Conservation (phyloP, 2,888 invertebrate species). For the Ochlodes sylvanus region DNA sequence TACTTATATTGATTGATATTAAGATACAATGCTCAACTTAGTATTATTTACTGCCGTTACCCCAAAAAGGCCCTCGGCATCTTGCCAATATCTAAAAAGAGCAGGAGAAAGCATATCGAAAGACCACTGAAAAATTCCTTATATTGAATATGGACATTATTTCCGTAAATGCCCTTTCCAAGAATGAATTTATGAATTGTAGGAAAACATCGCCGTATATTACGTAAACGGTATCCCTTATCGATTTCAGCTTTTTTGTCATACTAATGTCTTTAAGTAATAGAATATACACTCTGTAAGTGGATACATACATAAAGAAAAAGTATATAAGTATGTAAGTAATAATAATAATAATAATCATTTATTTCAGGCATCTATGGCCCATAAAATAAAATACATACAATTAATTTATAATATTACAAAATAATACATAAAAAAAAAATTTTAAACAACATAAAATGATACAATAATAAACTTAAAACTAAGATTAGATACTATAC, state of each 20-base stretch:
- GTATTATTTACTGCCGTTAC: background rate
- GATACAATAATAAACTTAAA: too few relatives aligned
- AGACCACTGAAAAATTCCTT: slow-evolving; percentile 14
- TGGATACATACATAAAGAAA: too few relatives aligned
- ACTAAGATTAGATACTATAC: too few relatives aligned
- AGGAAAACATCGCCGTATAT: slow-evolving; percentile 35
- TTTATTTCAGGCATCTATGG: too few relatives aligned
- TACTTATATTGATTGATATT: background rate
- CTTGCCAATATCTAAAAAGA: slow-evolving; percentile 20
- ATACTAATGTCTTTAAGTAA: slow-evolving; percentile 13
- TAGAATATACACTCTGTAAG: background rate
- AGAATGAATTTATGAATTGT: slow-evolving; percentile 28
- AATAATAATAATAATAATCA: too few relatives aligned
- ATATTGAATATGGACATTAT: slow-evolving; percentile 11
- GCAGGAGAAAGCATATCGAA: slow-evolving; percentile 13
- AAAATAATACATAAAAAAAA: too few relatives aligned
- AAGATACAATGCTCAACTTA: background rate
- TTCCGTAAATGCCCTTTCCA: slow-evolving; percentile 14
- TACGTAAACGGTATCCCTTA: slow-evolving; percentile 28
- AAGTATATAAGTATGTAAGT: too few relatives aligned
- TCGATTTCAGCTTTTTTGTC: slow-evolving; percentile 14
- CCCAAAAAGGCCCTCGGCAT: background rate
- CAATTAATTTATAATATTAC: too few relatives aligned
- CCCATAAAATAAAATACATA: too few relatives aligned
- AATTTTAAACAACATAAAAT: too few relatives aligned